Evolutionary conservation across 2,113 vertebrate genomes (phyloP), one percentile per base, ranked within the genome.

Genomic region (Carassius carassius): DNA sequence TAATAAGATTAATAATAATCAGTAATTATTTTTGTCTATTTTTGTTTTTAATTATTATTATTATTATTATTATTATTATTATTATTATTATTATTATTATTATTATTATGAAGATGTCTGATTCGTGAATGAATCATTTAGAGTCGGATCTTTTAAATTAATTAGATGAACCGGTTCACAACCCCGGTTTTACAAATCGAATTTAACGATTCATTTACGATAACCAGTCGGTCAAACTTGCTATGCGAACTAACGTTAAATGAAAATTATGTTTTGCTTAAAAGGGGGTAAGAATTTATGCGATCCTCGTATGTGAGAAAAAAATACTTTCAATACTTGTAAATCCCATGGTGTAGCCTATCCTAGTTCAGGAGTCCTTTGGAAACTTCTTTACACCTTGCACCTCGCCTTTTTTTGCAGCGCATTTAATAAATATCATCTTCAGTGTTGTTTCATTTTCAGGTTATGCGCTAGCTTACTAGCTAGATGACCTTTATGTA

Each of bases 61-160:
- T n/a, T n/a, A n/a, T n/a, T n/a, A n/a, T n/a, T n/a, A n/a, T n/a
- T n/a, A n/a, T n/a, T n/a, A n/a, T n/a, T n/a, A n/a, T n/a, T n/a
- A n/a, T n/a, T n/a, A n/a, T n/a, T n/a, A n/a, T n/a, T n/a, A n/a
- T n/a, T n/a, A n/a, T n/a, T n/a, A n/a, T n/a, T n/a, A n/a, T n/a
- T n/a, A n/a, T n/a, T n/a, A n/a, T n/a, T n/a, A n/a, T n/a, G n/a
- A n/a, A n/a, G 8, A 47, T 41, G 37, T 41, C 12, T 29, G 47
- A 19, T 17, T 16, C 13, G 21, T 75, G 44, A 54, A 32, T 3
- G 14, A 54, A 76, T 11, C 16, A 1, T 29, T 10, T 14, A 10
- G 25, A 76, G 16, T 76, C 74, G 74, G 23, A 76, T 76, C 25
- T 76, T 76, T 76, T 29, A 3, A 12, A 29, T 54, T 25, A 54